Base-by-base conservation (phyloP, 2,888 invertebrate species). In the Lomographa bimaculata region DNA sequence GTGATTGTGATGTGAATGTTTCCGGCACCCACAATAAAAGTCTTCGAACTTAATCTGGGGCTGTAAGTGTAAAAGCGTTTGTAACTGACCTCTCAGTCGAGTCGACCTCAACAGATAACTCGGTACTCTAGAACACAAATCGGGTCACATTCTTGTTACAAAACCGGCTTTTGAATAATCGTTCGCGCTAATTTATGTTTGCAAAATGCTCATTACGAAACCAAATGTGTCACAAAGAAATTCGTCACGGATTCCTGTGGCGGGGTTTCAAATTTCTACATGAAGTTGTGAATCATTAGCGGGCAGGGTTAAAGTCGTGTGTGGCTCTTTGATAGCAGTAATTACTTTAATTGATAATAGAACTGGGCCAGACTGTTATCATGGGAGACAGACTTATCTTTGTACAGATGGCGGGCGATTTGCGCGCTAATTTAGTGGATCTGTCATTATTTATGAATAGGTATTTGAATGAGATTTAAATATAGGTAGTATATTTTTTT, bases 351-450 rank as follows among this genome's bases (percentile, higher is more conserved):
- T 36, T 30, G 65, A 71, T 71, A 70, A 67, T 51, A 29, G 28
- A 71, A 64, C 45, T 67, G 57, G 71, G 63, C 32, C 69, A 60
- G 46, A 42, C 52, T 44, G 46, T 40, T 61, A 61, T 60, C 60
- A 25, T 33, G 21, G 44, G 48, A 59, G 62, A 68, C 65, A 48
- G 30, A 33, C 21, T 36, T 65, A 64, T 70, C 66, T 43, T 37
- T 62, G 44, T 57, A 36, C 56, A 57, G 59, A 43, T 43, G 36
- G 26, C 52, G 52, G 46, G 49, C 19, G 34, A 56, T 58, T 55
- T 30, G 39, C 39, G 34, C 17, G 11, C 7, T 25, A 21, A n/a
- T 26, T 27, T 7, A 27, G 8, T 27, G 4, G 11, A 11, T 20
- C 10, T n/a, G 1, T 21, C 20, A 19, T 20, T 25, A 5, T 23